A percentile compares a stretch with the other conserved stretches of the same genome.
Conservation (phyloP, 2,888 invertebrate species). For the Brachyopa scutellaris region DNA sequence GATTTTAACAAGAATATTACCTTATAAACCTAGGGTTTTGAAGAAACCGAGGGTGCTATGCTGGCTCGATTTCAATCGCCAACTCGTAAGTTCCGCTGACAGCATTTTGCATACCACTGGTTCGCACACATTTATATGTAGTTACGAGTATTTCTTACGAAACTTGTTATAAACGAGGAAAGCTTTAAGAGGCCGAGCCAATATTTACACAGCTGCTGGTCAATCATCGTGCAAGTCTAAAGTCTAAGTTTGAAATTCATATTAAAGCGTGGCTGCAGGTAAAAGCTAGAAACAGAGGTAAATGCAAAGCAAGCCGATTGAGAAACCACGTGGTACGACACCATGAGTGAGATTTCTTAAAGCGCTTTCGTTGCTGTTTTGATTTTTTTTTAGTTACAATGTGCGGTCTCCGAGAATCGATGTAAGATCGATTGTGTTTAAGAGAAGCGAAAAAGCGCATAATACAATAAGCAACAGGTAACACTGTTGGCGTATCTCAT, state of each 20-base stretch:
- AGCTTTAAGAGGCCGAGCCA: slow-evolving; percentile 31
- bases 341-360: neutral
- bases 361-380: neutral
- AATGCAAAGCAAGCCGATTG: slow-evolving; percentile 31
- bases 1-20: too few species aligned
- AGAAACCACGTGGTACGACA: neutral
- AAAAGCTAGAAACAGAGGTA: neutral
- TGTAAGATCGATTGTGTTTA: slow-evolving; percentile 1
- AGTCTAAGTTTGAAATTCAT: slow-evolving; percentile 39
- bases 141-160: neutral
- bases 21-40: too few species aligned
- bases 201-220: slow-evolving; percentile 43
- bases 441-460: neutral
- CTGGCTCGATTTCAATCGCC: too few species aligned
- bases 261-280: slow-evolving; percentile 32
- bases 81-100: too few species aligned
- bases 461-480: neutral
- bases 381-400: neutral
- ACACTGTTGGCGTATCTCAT: neutral
- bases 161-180: slow-evolving; percentile 42
- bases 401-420: slow-evolving; percentile 23
- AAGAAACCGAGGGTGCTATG: too few species aligned
- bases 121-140: neutral
- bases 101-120: slow-evolving; percentile 5
- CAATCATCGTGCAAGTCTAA: slow-evolving; percentile 32